These are phyloP conservation scores for Dendrolimus houi DNA, from an alignment of 2,888 invertebrate genomes.

Conservation along the genomic window DNA sequence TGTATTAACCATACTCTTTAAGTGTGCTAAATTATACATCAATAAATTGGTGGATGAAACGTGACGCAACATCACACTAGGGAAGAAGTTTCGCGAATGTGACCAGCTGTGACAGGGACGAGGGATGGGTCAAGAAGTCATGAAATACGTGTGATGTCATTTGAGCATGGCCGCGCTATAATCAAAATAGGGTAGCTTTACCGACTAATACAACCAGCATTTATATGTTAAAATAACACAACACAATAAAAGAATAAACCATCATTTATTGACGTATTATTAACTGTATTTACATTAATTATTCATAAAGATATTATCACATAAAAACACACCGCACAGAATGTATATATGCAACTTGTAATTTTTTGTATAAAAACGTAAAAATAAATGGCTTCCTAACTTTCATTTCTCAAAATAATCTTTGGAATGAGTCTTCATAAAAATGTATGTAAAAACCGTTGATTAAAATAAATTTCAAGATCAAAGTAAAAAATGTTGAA, in stretches of 20 bases:
- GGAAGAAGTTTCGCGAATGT: too few relatives aligned
- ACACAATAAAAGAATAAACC: conserved; percentile 65
- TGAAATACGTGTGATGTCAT: too few relatives aligned
- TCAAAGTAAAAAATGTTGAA: not conserved
- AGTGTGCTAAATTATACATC: too few relatives aligned
- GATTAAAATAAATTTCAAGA: not conserved
- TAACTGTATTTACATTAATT: conserved; percentile 63
- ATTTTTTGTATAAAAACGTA: conserved; percentile 25
- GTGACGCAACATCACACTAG: too few relatives aligned
- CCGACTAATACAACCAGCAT: too few relatives aligned
- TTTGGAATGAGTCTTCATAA: conserved; percentile 17
- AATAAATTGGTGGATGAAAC: too few relatives aligned
- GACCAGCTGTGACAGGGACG: too few relatives aligned
- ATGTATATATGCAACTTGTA: conserved; percentile 49
- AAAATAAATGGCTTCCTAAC: not conserved
- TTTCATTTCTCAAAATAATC: conserved; percentile 7
- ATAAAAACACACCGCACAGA: conserved; percentile 64
- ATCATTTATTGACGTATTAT: conserved; percentile 63
- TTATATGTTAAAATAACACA: conserved; percentile 21
- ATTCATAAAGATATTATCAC: conserved; percentile 65
- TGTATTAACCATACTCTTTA: too few relatives aligned
- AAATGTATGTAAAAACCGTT: not conserved
- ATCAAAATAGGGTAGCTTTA: too few relatives aligned
- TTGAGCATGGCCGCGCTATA: too few relatives aligned
- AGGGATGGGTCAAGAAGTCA: too few relatives aligned